Evolutionary conservation across 35 echinoderm and acorn worm species (phyloP).

Genomic region (Strongylocentrotus purpuratus): DNA sequence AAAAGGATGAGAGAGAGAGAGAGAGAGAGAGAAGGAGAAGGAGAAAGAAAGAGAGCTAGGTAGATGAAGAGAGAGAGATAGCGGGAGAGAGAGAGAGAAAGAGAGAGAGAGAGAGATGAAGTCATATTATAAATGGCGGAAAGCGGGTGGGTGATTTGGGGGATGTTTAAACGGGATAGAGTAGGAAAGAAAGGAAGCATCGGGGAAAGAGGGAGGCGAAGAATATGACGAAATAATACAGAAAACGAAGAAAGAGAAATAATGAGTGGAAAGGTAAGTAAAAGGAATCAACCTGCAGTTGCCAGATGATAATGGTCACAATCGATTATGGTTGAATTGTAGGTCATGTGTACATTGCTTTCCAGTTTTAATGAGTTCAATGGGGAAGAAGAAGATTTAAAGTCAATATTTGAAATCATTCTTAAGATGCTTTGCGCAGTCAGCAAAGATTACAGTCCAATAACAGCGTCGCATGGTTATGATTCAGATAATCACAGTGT

Average conservation of each 20-base stretch:
- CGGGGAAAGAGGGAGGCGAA: background rate
- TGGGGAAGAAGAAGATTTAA: background rate
- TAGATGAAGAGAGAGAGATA: too few relatives aligned
- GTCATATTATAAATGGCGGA: too few relatives aligned
- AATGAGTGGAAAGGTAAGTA: background rate
- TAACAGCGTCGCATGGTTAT: background rate
- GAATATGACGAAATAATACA: background rate
- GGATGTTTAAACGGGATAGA: background rate
- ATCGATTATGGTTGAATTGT: background rate
- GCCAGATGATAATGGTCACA: background rate
- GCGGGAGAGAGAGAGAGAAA: background rate
- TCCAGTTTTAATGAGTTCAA: background rate
- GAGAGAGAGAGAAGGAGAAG: background rate
- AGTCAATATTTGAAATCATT: background rate
- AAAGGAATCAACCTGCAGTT: background rate
- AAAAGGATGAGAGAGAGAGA: too few relatives aligned
- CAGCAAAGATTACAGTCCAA: background rate
- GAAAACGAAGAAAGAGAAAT: too few relatives aligned
- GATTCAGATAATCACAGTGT: too few relatives aligned
- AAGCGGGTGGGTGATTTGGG: too few relatives aligned
- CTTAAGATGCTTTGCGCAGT: background rate
- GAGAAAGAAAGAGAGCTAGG: too few relatives aligned
- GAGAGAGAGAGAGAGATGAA: background rate
- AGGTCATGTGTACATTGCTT: background rate
- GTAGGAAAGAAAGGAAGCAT: background rate